Conservation (phyloP, 2,797 vertebrate species). For the Crypturellus tataupa region DNA sequence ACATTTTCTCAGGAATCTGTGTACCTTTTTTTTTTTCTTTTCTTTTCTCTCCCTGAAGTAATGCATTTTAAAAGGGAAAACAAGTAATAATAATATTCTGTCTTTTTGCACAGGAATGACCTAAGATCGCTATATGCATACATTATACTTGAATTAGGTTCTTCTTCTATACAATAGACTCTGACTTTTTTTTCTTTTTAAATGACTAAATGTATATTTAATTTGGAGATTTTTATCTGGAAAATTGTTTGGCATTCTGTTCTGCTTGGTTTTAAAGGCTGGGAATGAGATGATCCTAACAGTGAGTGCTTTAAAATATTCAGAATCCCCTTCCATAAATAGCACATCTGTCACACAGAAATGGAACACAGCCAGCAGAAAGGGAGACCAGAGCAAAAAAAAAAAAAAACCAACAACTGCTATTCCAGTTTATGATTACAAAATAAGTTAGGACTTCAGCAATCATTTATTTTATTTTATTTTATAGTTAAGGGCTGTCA, state of each 20-base stretch:
- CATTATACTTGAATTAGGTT: background rate
- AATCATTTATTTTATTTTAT: slow-evolving; percentile 27
- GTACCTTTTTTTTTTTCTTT: too few relatives aligned
- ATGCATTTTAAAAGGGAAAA: background rate
- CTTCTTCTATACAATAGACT: background rate
- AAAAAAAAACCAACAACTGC: slow-evolving; percentile 44
- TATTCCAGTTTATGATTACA: slow-evolving; percentile 42
- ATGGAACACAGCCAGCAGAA: slow-evolving; percentile 70
- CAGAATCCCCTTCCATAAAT: slow-evolving; percentile 74
- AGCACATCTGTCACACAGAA: slow-evolving; percentile 74
- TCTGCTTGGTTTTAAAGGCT: slow-evolving; percentile 42
- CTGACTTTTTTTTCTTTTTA: background rate
- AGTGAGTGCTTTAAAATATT: slow-evolving; percentile 73
- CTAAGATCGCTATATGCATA: background rate
- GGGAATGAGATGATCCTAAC: slow-evolving; percentile 56
- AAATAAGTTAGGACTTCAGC: slow-evolving; percentile 45
- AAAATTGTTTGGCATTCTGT: slow-evolving; percentile 42
- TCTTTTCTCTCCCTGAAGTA: background rate
- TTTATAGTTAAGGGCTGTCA: background rate
- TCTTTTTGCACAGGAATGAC: slow-evolving; percentile 21
- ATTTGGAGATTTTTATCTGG: background rate
- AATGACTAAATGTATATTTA: background rate
- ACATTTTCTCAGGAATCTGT: background rate
- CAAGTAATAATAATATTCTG: slow-evolving; percentile 13
- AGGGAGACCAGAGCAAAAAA: slow-evolving; percentile 55